Evolutionary conservation across 2,888 invertebrate species (phyloP).

Genomic region (Reticulitermes lucifugus): DNA sequence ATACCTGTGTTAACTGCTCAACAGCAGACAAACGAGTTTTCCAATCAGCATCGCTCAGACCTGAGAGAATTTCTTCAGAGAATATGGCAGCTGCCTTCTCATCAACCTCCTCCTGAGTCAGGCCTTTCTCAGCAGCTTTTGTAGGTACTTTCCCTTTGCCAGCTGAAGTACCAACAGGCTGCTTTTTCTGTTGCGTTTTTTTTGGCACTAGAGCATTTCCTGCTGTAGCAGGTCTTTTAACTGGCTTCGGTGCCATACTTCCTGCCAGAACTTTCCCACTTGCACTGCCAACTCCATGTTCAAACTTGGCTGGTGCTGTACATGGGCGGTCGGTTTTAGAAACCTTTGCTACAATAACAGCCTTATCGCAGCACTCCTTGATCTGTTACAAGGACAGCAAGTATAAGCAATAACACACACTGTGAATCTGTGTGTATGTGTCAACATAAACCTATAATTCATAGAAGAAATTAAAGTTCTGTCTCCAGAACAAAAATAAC

Average conservation of each 20-base stretch:
- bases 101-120: constrained; percentile 82
- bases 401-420: neutral
- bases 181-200: constrained; percentile 56
- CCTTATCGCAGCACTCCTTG: constrained; percentile 94
- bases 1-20: constrained; percentile 74
- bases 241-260: constrained; percentile 66
- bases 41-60: constrained; percentile 85
- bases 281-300: constrained; percentile 56
- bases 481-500: too few relatives aligned
- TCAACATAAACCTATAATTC: too few relatives aligned
- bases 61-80: constrained; percentile 72
- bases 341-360: constrained; percentile 83
- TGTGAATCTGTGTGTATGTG: too few relatives aligned
- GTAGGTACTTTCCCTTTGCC: constrained; percentile 51
- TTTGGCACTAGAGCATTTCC: constrained; percentile 59
- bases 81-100: constrained; percentile 77
- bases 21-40: constrained; percentile 83
- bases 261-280: constrained; percentile 60
- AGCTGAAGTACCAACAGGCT: constrained; percentile 53
- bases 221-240: constrained; percentile 63
- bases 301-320: constrained; percentile 66
- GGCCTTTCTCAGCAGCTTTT: constrained; percentile 71
- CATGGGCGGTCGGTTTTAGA: constrained; percentile 70
- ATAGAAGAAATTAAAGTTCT: too few relatives aligned
- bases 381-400: constrained; percentile 66